Conservation (phyloP, 2,113 vertebrate genomes). For the Tautogolabrus adspersus region DNA sequence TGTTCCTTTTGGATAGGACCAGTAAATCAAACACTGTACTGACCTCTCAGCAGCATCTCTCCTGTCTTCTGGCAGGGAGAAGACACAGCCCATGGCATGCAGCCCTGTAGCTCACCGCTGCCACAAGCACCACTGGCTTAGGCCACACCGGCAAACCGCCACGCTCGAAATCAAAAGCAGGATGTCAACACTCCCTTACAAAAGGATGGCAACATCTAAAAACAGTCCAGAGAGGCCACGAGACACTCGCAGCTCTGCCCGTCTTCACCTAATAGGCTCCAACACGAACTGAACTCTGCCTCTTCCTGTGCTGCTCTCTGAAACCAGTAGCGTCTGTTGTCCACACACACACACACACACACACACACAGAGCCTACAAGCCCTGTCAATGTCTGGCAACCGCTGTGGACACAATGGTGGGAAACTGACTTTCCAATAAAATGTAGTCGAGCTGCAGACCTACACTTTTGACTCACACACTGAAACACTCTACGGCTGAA, state of each 20-base stretch:
- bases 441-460: slow-evolving; percentile 68
- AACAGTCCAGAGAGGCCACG: slow-evolving; percentile 32
- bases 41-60: slow-evolving; percentile 85
- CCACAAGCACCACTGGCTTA: slow-evolving; percentile 62
- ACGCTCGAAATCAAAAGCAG: slow-evolving; percentile 65
- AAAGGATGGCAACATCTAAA: slow-evolving; percentile 15
- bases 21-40: slow-evolving; percentile 76
- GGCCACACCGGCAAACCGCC: slow-evolving; percentile 51
- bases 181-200: slow-evolving; percentile 40
- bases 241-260: slow-evolving; percentile 28
- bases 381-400: slow-evolving; percentile 88
- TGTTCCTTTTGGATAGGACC: neutral
- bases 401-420: slow-evolving; percentile 79
- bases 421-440: slow-evolving; percentile 80
- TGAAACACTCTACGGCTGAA: slow-evolving; percentile 73
- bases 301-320: slow-evolving; percentile 71
- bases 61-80: slow-evolving; percentile 87
- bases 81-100: slow-evolving; percentile 90
- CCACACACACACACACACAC: slow-evolving; percentile 32
- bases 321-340: slow-evolving; percentile 61
- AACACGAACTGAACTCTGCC: slow-evolving; percentile 62
- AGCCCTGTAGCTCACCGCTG: slow-evolving; percentile 64
- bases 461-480: slow-evolving; percentile 71
- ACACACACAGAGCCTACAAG: slow-evolving; percentile 50
- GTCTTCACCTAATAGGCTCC: slow-evolving; percentile 52